Conservation (phyloP, 2,113 vertebrate species). For the Ageneiosus marmoratus region DNA sequence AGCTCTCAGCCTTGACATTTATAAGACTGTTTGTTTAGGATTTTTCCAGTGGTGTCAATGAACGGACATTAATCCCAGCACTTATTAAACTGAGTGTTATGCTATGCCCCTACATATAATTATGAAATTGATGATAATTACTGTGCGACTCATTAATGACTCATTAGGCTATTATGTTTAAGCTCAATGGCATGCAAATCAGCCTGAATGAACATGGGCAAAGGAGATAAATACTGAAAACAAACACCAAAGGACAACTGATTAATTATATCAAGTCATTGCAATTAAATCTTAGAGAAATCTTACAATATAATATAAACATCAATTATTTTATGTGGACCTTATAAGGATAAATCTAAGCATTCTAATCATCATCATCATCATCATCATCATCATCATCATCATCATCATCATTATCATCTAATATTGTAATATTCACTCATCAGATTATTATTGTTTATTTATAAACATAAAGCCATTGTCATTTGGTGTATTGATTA, state of each 20-base stretch:
- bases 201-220: constrained; percentile 48
- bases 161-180: constrained; percentile 77
- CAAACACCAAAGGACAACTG: constrained; percentile 44
- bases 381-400: no score
- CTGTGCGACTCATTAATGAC: constrained; percentile 72
- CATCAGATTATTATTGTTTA: not conserved
- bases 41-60: constrained; percentile 58
- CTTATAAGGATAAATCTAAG: not conserved
- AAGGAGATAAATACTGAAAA: constrained; percentile 52
- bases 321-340: not conserved
- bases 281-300: constrained; percentile 35
- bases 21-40: constrained; percentile 66
- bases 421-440: not conserved
- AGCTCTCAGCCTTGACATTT: constrained; percentile 34
- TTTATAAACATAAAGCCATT: not conserved
- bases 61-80: constrained; percentile 53
- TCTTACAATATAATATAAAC: not conserved
- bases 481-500: not conserved
- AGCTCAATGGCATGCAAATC: constrained; percentile 74
- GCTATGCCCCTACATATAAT: constrained; percentile 71
- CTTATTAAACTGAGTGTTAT: constrained; percentile 48
- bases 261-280: constrained; percentile 25
- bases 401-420: no score
- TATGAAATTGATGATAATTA: constrained; percentile 78
- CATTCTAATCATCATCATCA: not conserved